Evolutionary conservation across 2,888 invertebrate genomes (phyloP), one percentile per base, ranked within the genome.

Genomic region (Pandemis cinnamomeana): DNA sequence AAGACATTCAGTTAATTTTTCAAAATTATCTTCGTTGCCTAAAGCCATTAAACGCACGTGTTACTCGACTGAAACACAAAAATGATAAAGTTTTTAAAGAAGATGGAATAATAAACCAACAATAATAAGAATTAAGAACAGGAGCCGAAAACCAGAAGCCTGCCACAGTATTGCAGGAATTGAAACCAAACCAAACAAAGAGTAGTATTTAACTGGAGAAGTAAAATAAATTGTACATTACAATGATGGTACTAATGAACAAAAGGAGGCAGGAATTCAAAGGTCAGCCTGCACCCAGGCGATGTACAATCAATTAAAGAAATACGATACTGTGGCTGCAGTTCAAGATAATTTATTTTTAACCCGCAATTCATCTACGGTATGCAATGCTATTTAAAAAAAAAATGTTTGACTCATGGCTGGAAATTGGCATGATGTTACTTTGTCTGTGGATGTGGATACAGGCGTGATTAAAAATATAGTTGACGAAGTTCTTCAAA

Each of bases 161-260:
- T 27, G 27, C 27, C 20, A 8, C 27, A 36, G 27, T 36, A 36
- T 36, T 3, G 58, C 10, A 58, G 11, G 27, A 11, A 8, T 68
- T 63, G 68, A 71, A 71, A 67, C 61, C 55, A 71, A 67, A 71
- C 8, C 67, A 46, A 74, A 74, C 61, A 66, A 67, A 74, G 70
- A 72, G 42, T 42, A 46, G 74, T 70, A 76, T 76, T 76, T 74
- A 76, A 77, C 71, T 75, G 64, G 61, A 73, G 71, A 77, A 75
- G 76, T 73, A 76, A 78, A 83, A 87, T 88, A 87, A 87, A 87
- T 84, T 84, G 83, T 80, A 77, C 78, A 71, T 77, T 78, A 86
- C 86, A 88, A 86, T 86, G 85, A 88, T 83, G 83, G 83, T 81
- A 84, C 84, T 87, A 89, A 89, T 87, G 89, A 88, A 85, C 84